These are phyloP conservation scores for Mycteria americana DNA, from an alignment of 2,797 vertebrate genomes.

Conservation along the genomic window DNA sequence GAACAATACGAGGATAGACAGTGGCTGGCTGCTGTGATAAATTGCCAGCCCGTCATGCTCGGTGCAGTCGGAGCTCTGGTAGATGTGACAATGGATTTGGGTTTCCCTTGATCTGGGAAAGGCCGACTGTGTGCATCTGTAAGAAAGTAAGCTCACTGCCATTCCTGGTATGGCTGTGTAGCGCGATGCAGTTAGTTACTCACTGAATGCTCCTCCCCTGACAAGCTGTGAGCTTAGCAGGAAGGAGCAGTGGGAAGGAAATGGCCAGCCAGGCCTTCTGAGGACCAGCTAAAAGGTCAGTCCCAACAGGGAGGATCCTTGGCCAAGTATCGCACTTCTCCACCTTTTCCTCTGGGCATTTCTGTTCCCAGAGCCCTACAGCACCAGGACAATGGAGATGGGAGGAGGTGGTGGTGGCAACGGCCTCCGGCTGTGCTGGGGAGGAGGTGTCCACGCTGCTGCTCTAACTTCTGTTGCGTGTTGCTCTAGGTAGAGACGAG, in stretches of 20 bases:
- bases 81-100: background rate
- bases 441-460: rapidly evolving
- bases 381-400: background rate
- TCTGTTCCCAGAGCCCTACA: background rate
- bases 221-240: background rate
- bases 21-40: background rate
- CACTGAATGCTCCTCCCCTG: background rate
- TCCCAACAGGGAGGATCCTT: background rate
- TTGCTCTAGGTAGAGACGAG: background rate
- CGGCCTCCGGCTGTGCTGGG: background rate
- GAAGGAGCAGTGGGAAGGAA: background rate
- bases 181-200: background rate
- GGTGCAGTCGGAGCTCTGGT: background rate
- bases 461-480: background rate
- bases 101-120: background rate
- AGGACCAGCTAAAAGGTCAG: background rate
- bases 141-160: background rate
- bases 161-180: background rate
- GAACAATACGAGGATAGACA: background rate
- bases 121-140: background rate
- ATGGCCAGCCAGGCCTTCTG: background rate
- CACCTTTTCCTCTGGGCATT: background rate
- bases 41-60: background rate
- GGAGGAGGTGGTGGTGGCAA: background rate
- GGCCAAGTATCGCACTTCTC: rapidly evolving